Percentiles rank a stretch among this genome's conserved stretches.
Conservation (phyloP, 2,797 vertebrate genomes). For the Eidolon dupreanum region DNA sequence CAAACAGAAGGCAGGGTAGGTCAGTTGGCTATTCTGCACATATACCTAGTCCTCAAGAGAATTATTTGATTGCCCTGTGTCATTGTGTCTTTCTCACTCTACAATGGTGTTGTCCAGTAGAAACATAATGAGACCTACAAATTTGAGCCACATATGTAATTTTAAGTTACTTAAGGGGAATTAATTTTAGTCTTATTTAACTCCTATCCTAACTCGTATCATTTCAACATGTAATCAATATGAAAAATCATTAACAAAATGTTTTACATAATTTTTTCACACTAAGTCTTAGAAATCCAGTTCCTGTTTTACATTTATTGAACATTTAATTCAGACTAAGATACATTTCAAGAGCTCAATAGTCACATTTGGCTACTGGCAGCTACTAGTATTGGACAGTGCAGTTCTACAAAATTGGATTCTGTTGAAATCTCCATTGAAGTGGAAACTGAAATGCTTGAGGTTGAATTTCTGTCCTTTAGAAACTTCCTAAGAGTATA, state of each 20-base stretch:
- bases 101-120: not conserved
- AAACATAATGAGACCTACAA: not conserved
- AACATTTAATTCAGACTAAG: not conserved
- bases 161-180: not conserved
- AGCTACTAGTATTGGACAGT: not conserved
- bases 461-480: not conserved
- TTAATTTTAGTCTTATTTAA: constrained; percentile 40
- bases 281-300: constrained; percentile 5
- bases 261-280: not conserved
- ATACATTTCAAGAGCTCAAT: not conserved
- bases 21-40: not conserved
- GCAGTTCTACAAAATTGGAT: not conserved
- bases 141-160: not conserved
- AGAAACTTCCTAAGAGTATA: not conserved
- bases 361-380: not conserved
- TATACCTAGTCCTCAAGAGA: not conserved
- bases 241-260: not conserved
- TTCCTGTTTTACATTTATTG: not conserved
- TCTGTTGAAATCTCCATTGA: not conserved
- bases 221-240: constrained; percentile 17
- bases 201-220: not conserved
- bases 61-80: not conserved
- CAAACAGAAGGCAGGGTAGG: not conserved
- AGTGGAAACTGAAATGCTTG: not conserved
- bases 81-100: not conserved